A percentile compares a stretch with the other conserved stretches of the same genome.
These are phyloP conservation scores for Alethe diademata DNA, from an alignment of 2,113 vertebrate genomes.

Conservation along the genomic window DNA sequence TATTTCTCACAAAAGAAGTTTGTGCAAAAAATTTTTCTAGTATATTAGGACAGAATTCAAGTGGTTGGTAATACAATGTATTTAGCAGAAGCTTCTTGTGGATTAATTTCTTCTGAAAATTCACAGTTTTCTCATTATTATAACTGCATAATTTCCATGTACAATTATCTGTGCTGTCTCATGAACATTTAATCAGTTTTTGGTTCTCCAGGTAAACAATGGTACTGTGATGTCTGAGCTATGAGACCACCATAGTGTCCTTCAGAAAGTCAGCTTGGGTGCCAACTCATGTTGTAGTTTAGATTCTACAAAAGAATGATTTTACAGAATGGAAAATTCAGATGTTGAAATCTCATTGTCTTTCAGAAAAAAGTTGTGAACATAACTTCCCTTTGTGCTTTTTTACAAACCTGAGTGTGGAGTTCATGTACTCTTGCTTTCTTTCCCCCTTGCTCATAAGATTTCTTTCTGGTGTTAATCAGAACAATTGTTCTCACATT, in stretches of 20 bases:
- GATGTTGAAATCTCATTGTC: background rate
- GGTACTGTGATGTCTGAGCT: background rate
- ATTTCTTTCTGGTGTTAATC: conserved; percentile 9
- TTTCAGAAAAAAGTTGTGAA: background rate
- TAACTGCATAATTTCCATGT: background rate
- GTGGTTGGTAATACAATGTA: background rate
- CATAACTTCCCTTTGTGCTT: background rate
- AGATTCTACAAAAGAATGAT: background rate
- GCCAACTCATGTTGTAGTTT: background rate
- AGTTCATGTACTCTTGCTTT: conserved; percentile 8
- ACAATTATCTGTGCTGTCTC: background rate
- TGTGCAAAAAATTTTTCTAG: background rate
- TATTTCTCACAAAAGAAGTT: background rate
- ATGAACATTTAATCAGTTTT: background rate
- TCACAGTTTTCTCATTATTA: background rate
- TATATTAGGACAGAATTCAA: background rate
- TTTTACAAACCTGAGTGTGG: background rate
- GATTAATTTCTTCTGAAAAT: background rate
- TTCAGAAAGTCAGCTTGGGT: background rate
- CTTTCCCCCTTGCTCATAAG: background rate
- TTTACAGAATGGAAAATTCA: background rate
- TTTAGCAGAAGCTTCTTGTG: background rate
- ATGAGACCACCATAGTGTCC: background rate
- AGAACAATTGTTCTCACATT: conserved; percentile 31
- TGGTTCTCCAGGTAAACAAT: background rate